A percentile compares a stretch with the other conserved stretches of the same genome.
These are phyloP conservation scores for Phainopepla nitens DNA, from an alignment of 2,113 vertebrate species.

Conservation along the genomic window DNA sequence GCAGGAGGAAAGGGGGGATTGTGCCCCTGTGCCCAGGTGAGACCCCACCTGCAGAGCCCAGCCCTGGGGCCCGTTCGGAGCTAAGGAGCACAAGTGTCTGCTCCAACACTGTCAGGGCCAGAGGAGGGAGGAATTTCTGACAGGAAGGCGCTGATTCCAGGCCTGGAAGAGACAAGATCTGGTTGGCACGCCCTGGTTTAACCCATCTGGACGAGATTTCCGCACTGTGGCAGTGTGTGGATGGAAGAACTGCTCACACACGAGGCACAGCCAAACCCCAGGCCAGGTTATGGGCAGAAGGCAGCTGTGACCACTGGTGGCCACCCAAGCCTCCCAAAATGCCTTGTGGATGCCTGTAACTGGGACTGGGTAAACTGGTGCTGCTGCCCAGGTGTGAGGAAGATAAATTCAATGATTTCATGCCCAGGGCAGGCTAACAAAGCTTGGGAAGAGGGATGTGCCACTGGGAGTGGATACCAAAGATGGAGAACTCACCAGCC, in stretches of 20 bases:
- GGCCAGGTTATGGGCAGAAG: accelerated
- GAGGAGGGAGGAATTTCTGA: accelerated
- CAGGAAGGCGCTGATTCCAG: background rate
- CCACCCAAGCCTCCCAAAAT: background rate
- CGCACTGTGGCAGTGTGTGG: background rate
- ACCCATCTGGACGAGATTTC: accelerated
- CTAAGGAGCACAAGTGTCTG: background rate
- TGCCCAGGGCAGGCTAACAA: accelerated
- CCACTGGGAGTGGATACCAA: accelerated
- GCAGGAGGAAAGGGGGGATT: background rate
- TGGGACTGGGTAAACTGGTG: background rate
- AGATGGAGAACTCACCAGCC: background rate
- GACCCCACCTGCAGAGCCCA: background rate
- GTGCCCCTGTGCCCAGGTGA: background rate
- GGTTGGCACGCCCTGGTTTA: background rate
- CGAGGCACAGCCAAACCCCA: background rate
- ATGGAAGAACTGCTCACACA: background rate
- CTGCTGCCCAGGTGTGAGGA: background rate
- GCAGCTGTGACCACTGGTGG: background rate
- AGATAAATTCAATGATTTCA: background rate
- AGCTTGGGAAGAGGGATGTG: background rate
- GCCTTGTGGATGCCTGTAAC: background rate
- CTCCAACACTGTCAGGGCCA: accelerated
- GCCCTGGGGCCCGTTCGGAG: accelerated
- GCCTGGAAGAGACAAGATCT: background rate